phyloP scores from a whole-genome alignment of 2,888 invertebrate species.

The Belgica antarctica region DNA sequence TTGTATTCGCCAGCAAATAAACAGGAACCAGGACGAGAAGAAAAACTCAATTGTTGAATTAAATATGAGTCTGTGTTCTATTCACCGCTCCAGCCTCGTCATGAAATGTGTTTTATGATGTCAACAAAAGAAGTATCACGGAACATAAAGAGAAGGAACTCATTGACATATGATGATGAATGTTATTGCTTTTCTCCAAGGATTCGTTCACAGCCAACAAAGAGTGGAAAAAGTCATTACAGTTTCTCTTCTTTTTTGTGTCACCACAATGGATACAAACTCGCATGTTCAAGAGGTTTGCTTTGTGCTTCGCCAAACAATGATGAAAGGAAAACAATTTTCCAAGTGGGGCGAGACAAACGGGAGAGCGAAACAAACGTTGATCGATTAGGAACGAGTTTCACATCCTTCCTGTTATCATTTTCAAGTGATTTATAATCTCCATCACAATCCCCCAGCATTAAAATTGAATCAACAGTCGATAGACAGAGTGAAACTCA shows the following conservation, averaged over 20 bases:
- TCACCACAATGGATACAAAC: constrained; percentile 16
- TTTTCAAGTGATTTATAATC: constrained; percentile 19
- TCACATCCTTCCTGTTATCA: constrained; percentile 15
- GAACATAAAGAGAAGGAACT: constrained; percentile 29
- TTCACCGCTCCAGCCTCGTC: not conserved
- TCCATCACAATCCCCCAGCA: not conserved
- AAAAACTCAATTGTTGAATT: constrained; percentile 24
- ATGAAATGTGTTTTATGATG: constrained; percentile 19
- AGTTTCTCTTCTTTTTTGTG: constrained; percentile 8
- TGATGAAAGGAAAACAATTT: constrained; percentile 6
- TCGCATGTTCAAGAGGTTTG: not conserved
- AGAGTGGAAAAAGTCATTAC: constrained; percentile 27
- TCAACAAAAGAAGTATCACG: constrained; percentile 18
- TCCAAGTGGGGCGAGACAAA: not conserved
- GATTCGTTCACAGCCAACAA: constrained; percentile 10
- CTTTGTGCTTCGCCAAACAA: constrained; percentile 22
- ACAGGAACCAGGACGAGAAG: not conserved
- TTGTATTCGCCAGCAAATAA: not conserved
- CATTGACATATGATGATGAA: constrained; percentile 28
- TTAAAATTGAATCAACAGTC: not conserved
- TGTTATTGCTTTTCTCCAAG: constrained; percentile 22
- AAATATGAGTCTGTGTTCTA: constrained; percentile 14
- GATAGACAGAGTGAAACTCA: not conserved
- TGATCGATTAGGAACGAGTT: constrained; percentile 8
- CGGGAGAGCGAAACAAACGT: not conserved